These are phyloP conservation scores for Megalonaias nervosa DNA, from an alignment of 1,140 invertebrate genomes.

Conservation along the genomic window DNA sequence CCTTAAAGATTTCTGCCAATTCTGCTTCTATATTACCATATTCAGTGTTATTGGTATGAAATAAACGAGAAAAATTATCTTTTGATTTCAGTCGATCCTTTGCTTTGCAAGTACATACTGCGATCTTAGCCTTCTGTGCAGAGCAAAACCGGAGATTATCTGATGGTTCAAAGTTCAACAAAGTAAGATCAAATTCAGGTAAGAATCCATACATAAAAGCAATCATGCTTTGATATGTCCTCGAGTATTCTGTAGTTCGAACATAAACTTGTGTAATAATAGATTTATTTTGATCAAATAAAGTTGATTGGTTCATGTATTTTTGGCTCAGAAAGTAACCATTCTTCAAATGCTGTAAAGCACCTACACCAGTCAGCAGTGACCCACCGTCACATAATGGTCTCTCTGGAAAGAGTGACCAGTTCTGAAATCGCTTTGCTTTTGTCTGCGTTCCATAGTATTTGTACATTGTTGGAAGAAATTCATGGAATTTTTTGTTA, in stretches of 20 bases:
- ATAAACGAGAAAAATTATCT: constrained; percentile 40
- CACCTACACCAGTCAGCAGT: constrained; percentile 81
- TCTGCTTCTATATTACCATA: constrained; percentile 17
- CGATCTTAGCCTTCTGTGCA: constrained; percentile 69
- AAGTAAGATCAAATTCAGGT: constrained; percentile 74
- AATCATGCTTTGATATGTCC: constrained; percentile 91
- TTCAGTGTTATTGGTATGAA: constrained; percentile 31
- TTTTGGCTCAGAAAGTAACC: constrained; percentile 81
- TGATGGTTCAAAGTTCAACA: constrained; percentile 72
- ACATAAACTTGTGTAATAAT: constrained; percentile 78
- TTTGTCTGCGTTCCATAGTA: constrained; percentile 30
- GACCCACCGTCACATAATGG: constrained; percentile 77
- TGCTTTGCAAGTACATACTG: constrained; percentile 80
- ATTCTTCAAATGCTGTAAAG: constrained; percentile 83
- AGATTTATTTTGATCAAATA: constrained; percentile 71
- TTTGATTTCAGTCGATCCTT: constrained; percentile 40
- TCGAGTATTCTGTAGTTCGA: constrained; percentile 86
- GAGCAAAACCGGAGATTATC: constrained; percentile 54
- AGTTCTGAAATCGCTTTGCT: constrained; percentile 86
- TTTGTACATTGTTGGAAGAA: constrained; percentile 40
- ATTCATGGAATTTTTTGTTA: constrained; percentile 34
- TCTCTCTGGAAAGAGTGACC: constrained; percentile 80
- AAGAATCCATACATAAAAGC: constrained; percentile 85
- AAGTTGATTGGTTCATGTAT: constrained; percentile 77
- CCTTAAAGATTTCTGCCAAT: constrained; percentile 37